Evolutionary conservation across 2,888 invertebrate genomes (phyloP), one percentile per base, ranked within the genome.

Genomic region (Tenthredo amoena): DNA sequence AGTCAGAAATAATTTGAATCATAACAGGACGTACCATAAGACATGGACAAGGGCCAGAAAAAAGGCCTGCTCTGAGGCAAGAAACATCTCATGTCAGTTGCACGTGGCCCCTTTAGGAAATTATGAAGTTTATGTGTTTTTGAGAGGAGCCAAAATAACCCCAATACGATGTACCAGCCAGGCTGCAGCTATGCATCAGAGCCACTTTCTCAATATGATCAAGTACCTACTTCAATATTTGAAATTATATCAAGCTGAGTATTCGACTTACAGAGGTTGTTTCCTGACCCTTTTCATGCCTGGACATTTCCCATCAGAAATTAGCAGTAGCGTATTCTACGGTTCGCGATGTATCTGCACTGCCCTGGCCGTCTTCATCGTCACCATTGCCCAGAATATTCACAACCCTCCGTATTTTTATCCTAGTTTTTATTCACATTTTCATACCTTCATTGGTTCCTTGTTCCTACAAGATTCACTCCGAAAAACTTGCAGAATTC

Each of bases 61-160:
- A 47, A 76, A 47, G 0, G 37, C 37, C 10, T 26, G 62, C 26
- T 71, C n/a, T 7, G 37, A 9, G 1, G 40, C n/a, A 21, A 21
- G 43, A 10, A 74, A 74, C 37, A 74, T 74, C 12, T 74, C 74
- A 74, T 10, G 26, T 74, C 40, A 26, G 43, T 4, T 74, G 21
- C 74, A 74, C 74, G 43, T 74, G 74, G 74, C 74, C 40, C 26
- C 43, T 74, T 74, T 43, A 21, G 43, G n/a, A 21, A 26, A 31
- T 31, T 74, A 21, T 43, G 21, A 43, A 43, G 74, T 40, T 74
- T 43, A 43, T 74, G 74, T 40, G 43, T 74, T 74, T 74, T 21
- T 21, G 21, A 74, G 74, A 43, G 74, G 74, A 43, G 34, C 34
- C 68, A 34, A 34, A 68, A 34, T 68, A 68, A 34, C 34, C 31